Conservation (phyloP, 2,113 vertebrate species). For the Cinclus cinclus region DNA sequence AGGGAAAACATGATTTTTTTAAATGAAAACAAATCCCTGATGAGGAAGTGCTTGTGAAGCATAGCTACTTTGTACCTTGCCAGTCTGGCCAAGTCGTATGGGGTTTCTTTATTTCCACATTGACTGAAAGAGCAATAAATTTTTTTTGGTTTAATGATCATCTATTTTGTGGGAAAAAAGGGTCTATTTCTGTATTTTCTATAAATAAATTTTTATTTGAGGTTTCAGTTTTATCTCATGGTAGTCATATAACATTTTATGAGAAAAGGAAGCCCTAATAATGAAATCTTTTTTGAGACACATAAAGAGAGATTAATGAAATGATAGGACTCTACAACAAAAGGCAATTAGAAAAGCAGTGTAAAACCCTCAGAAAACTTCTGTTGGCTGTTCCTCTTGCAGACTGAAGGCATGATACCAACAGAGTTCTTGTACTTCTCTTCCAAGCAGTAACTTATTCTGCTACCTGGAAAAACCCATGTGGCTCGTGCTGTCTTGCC, state of each 20-base stretch:
- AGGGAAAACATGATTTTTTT: background rate
- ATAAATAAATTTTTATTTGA: background rate
- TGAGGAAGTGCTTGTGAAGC: background rate
- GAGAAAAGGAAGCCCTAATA: background rate
- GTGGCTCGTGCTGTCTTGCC: background rate
- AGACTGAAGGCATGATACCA: background rate
- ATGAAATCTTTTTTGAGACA: background rate
- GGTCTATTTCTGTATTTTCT: background rate
- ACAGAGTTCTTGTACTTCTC: background rate
- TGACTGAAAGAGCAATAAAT: background rate
- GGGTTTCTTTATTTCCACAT: background rate
- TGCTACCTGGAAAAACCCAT: background rate
- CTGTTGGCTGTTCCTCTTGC: background rate
- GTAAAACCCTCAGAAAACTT: background rate
- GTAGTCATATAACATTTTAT: background rate
- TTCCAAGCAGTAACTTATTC: background rate
- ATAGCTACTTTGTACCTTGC: background rate
- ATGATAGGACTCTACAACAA: background rate
- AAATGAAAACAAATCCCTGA: background rate
- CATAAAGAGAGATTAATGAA: background rate
- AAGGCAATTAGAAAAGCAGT: background rate
- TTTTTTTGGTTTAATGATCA: background rate
- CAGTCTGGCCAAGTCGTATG: background rate
- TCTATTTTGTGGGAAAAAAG: background rate
- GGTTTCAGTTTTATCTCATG: background rate